Conservation (phyloP, 1,140 invertebrate genomes). For the Anastrepha ludens region DNA sequence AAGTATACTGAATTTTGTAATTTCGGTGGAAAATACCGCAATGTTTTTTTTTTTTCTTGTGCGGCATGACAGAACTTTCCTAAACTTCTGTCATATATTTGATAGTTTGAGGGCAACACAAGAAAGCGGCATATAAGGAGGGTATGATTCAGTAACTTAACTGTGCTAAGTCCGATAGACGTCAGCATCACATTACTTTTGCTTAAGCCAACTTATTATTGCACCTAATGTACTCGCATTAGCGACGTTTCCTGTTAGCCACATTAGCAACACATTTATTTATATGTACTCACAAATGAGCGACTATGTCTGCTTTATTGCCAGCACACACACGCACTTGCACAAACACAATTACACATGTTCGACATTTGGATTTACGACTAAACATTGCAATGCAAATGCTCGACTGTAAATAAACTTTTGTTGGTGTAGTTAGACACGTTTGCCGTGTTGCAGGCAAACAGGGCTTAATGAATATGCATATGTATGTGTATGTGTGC, state of each 20-base stretch:
- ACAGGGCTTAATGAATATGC: conserved; percentile 23
- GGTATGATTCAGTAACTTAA: no score
- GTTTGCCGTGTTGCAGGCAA: conserved; percentile 20
- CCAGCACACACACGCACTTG: background rate
- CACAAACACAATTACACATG: background rate
- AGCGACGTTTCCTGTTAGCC: conserved; percentile 2
- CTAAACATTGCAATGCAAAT: conserved; percentile 26
- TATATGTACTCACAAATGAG: conserved; percentile 3
- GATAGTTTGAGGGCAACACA: no score
- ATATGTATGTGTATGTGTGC: background rate
- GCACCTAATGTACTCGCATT: background rate
- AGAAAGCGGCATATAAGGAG: no score
- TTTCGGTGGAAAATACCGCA: no score
- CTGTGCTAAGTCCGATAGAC: no score
- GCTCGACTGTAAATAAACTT: conserved; percentile 32
- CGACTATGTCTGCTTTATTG: background rate
- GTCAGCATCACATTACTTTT: no score
- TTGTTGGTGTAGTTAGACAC: background rate
- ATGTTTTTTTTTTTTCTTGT: no score
- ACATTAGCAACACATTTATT: conserved; percentile 39
- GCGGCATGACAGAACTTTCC: no score
- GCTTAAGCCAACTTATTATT: no score
- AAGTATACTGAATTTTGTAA: no score
- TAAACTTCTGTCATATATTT: no score
- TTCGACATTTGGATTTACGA: conserved; percentile 23